Conservation (phyloP, 2,113 vertebrate species). For the Xenotilapia leptura region DNA sequence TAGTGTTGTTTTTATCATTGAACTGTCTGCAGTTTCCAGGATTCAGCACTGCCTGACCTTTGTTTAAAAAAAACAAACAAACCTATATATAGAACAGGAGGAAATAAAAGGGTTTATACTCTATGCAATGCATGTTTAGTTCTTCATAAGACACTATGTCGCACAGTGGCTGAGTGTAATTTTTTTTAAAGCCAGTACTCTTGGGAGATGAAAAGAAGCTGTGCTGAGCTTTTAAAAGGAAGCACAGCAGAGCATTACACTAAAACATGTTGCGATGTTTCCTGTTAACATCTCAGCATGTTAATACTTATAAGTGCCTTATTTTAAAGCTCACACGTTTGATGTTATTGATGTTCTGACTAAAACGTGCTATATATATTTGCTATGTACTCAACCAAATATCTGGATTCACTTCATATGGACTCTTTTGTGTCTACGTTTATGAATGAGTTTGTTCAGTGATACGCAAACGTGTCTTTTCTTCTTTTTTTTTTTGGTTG, state of each 20-base stretch:
- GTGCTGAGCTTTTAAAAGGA: neutral
- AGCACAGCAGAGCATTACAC: conserved; percentile 26
- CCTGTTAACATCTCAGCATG: conserved; percentile 14
- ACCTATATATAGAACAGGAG: neutral
- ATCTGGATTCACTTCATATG: neutral
- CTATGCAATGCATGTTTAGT: conserved; percentile 59
- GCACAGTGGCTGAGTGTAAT: neutral
- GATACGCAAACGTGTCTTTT: conserved; percentile 2
- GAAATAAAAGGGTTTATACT: conserved; percentile 8
- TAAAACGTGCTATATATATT: neutral
- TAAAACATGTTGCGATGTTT: conserved; percentile 39
- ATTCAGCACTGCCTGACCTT: neutral
- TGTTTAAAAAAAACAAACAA: neutral
- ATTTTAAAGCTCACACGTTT: conserved; percentile 23
- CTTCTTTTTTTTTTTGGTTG: neutral
- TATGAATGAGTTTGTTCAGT: neutral
- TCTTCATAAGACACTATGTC: conserved; percentile 27
- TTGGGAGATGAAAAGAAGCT: conserved; percentile 36
- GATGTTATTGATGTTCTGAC: neutral
- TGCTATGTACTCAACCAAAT: conserved; percentile 4
- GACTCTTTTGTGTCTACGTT: neutral
- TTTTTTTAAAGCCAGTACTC: neutral
- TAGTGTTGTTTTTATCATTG: neutral
- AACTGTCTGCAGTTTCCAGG: neutral
- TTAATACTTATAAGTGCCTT: conserved; percentile 57